phyloP scores from a whole-genome alignment of 2,797 vertebrate species.

The Peromyscus attwateri region DNA sequence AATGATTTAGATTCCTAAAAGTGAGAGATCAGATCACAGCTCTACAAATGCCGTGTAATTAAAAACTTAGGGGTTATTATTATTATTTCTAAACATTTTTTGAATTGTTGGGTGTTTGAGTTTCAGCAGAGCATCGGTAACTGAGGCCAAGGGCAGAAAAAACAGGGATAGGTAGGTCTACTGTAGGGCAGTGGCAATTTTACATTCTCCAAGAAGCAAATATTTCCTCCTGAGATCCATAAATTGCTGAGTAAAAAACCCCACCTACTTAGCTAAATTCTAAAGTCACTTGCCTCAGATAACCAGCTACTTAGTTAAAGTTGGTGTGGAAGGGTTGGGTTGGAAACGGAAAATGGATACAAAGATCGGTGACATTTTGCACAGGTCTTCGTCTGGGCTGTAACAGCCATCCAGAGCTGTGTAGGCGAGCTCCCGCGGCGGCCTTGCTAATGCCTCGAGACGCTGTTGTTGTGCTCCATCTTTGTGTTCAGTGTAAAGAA shows the following conservation, averaged over 20 bases:
- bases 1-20: neutral
- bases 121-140: neutral
- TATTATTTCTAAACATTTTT: neutral
- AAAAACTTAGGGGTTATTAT: neutral
- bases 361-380: neutral
- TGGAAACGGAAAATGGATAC: neutral
- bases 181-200: neutral
- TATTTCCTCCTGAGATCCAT: neutral
- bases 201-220: neutral
- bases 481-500: neutral
- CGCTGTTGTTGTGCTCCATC: no score
- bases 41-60: neutral
- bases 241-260: neutral
- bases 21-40: neutral
- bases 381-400: neutral
- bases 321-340: neutral
- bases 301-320: neutral
- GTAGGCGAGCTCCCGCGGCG: neutral
- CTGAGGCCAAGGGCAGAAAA: neutral
- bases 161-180: neutral
- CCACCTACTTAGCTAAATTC: neutral
- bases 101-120: neutral
- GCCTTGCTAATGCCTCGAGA: neutral
- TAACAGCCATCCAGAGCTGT: neutral
- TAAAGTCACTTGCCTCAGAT: neutral